Conservation (phyloP, 2,888 invertebrate species). For the Deilephila porcellus region DNA sequence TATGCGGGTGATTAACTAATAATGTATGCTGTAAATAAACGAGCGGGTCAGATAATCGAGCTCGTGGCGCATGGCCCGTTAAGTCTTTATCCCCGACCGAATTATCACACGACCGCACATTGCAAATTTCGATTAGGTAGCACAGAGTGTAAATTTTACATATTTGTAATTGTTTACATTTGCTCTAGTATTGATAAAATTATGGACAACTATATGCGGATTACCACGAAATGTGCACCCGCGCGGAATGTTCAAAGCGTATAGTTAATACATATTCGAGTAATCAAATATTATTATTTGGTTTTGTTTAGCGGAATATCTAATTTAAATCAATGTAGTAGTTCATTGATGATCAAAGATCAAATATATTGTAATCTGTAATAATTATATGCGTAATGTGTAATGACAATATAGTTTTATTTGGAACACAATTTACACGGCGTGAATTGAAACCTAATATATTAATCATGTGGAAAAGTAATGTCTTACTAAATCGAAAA, state of each 20-base stretch:
- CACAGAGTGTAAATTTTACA: neutral
- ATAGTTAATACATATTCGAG: neutral
- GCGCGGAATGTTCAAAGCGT: neutral
- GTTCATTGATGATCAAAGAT: too few relatives aligned
- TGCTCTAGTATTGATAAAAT: neutral
- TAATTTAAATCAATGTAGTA: too few relatives aligned
- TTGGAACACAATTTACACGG: too few relatives aligned
- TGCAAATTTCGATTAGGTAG: constrained; percentile 5
- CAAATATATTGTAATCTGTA: too few relatives aligned
- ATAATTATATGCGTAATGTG: too few relatives aligned
- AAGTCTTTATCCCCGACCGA: constrained; percentile 1
- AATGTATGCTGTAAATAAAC: neutral
- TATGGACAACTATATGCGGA: neutral
- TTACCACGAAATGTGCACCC: too few relatives aligned
- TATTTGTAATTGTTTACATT: constrained; percentile 1
- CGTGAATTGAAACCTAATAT: too few relatives aligned
- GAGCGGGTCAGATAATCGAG: constrained; percentile 3
- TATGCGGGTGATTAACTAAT: constrained; percentile 11
- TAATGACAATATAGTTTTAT: too few relatives aligned
- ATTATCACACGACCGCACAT: neutral
- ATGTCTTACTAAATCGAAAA: neutral
- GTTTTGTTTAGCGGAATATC: too few relatives aligned
- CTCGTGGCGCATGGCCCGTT: neutral
- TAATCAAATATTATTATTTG: neutral
- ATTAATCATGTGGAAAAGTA: too few relatives aligned